Base-by-base conservation (phyloP, 2,113 vertebrate species). In the Cyprinodon brontotheroides region DNA sequence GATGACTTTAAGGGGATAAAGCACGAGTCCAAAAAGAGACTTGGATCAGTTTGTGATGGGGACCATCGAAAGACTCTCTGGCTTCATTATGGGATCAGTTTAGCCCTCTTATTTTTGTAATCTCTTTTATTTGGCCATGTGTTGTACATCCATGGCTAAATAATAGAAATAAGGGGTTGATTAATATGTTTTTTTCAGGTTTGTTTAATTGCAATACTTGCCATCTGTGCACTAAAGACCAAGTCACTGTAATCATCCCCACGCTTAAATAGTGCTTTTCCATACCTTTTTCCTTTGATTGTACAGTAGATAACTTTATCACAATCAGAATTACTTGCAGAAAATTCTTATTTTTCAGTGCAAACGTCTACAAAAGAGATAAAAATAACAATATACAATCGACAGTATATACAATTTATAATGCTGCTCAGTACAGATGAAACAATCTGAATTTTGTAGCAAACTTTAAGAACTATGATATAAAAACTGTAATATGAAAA, bases 11-110 rank as follows among this genome's bases (percentile, higher is more conserved):
- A 45, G 36, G 41, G 63, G 17, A 38, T 17, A 41, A 36, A 3
- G 47, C 39, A 47, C 5, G 11, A 67, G 29, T 45, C 20, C 1
- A 40, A 66, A 60, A 64, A 1, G 67, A 22, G 4, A 20, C 48
- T 67, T 63, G 72, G 36, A 53, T n/a, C 29, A 12, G 41, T 82
- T 61, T 9, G 22, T 53, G 77, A 75, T 8, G 74, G 74, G 87
- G 89, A 89, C 89, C 89, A 87, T 29, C 40, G 57, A 77, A 65
- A 40, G 77, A 38, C 17, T 11, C 41, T 6, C 38, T 1, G 41
- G 62, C 9, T 80, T 61, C 4, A 57, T 41, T 38, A 43, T 38
- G 68, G 79, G 81, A 87, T 80, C 76, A 80, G n/a, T 68, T 45
- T 39, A 43, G 11, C 50, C 59, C 17, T 37, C 3, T 14, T 61